A percentile compares a stretch with the other conserved stretches of the same genome.
Conservation (phyloP, 37 sponge, comb jelly and placozoan species). For the Eunapius fragilis region DNA sequence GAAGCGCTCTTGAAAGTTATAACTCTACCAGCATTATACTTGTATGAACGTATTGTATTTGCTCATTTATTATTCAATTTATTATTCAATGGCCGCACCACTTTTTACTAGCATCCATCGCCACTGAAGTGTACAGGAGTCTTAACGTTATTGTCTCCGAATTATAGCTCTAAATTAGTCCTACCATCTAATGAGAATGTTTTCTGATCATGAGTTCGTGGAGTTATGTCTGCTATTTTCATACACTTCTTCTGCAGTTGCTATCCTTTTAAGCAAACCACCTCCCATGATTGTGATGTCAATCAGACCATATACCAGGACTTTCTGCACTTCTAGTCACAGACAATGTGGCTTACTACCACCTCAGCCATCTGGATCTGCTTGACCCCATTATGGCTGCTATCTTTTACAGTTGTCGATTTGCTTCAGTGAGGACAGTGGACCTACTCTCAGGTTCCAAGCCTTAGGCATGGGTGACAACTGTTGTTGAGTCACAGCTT, state of each 20-base stretch:
- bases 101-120: too few relatives aligned
- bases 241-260: neutral
- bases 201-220: conserved; percentile 1
- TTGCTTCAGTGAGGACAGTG: neutral
- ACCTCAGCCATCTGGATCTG: neutral
- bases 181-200: conserved; percentile 9
- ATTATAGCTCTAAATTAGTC: neutral
- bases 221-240: neutral
- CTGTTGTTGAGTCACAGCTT: neutral
- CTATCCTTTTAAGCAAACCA: neutral
- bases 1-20: too few relatives aligned
- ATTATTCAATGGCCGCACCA: too few relatives aligned
- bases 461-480: neutral
- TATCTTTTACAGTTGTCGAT: neutral
- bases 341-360: conserved; percentile 18
- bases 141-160: neutral
- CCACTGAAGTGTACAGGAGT: too few relatives aligned
- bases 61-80: too few relatives aligned
- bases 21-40: too few relatives aligned
- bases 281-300: conserved; percentile 31
- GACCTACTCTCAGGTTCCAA: neutral
- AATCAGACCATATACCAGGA: conserved; percentile 15
- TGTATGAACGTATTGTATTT: too few relatives aligned
- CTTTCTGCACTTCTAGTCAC: neutral
- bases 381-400: neutral